Evolutionary conservation across 2,888 invertebrate genomes (phyloP).

Genomic region (Dorcus parallelipipedus): DNA sequence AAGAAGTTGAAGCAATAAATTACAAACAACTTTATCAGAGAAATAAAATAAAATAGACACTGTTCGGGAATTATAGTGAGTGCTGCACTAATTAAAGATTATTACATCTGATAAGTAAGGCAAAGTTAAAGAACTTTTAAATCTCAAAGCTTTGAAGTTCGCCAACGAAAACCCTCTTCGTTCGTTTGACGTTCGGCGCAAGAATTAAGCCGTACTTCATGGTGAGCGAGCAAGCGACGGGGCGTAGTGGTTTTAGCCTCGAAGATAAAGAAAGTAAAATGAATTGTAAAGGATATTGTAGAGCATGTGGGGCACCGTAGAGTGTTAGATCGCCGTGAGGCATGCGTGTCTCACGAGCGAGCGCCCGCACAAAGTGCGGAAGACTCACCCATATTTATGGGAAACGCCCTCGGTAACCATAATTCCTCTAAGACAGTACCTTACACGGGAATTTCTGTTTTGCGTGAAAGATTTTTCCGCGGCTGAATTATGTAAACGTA

Average conservation of each 20-base stretch:
- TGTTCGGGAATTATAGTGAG: neutral
- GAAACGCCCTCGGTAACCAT: conserved; percentile 28
- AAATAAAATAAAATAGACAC: conserved; percentile 4
- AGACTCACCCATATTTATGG: conserved; percentile 30
- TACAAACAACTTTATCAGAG: conserved; percentile 1
- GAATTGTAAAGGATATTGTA: neutral
- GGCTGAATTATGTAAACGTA: neutral
- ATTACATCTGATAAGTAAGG: neutral
- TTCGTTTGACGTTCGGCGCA: neutral
- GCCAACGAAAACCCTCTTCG: neutral
- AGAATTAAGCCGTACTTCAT: neutral
- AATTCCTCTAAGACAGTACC: conserved; percentile 18
- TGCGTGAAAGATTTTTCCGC: too few relatives aligned
- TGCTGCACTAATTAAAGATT: neutral
- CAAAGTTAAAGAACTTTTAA: conserved; percentile 3
- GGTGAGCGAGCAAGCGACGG: neutral
- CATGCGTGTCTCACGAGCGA: conserved; percentile 29
- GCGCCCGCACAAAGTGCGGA: conserved; percentile 27
- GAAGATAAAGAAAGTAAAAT: neutral
- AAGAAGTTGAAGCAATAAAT: too few relatives aligned
- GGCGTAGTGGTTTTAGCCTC: neutral
- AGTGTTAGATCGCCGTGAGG: conserved; percentile 22
- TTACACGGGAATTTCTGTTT: conserved; percentile 20
- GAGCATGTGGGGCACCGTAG: neutral
- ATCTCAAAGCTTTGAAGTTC: neutral